phyloP scores from a whole-genome alignment of 2,888 invertebrate species.

The Odontocerum albicorne region DNA sequence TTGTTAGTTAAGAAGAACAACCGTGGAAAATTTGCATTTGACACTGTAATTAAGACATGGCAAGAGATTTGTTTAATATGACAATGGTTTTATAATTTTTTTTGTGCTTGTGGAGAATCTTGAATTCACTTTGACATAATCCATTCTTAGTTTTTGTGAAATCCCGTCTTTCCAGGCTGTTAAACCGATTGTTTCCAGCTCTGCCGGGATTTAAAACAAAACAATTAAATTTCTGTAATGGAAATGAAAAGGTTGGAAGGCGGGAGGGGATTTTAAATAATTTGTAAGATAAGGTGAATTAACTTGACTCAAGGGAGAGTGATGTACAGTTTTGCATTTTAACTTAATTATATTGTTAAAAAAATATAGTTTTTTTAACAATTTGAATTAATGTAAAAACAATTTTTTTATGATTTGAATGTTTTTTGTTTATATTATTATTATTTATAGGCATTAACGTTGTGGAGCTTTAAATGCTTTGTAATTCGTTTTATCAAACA shows the following conservation, averaged over 20 bases:
- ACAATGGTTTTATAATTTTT: not conserved
- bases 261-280: slow-evolving; percentile 20
- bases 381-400: too few species aligned
- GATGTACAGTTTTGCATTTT: not conserved
- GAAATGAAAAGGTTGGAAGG: slow-evolving; percentile 31
- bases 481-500: too few species aligned
- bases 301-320: slow-evolving; percentile 4
- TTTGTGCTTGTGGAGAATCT: not conserved
- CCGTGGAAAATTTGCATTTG: slow-evolving; percentile 5
- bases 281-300: slow-evolving; percentile 26
- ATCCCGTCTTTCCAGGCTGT: slow-evolving; percentile 31
- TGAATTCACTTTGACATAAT: slow-evolving; percentile 20
- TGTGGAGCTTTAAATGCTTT: too few species aligned
- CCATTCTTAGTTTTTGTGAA: slow-evolving; percentile 27
- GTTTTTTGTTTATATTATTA: too few species aligned
- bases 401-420: too few species aligned
- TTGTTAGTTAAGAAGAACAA: not conserved
- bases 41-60: slow-evolving; percentile 3
- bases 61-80: slow-evolving; percentile 9
- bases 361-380: too few species aligned
- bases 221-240: slow-evolving; percentile 35
- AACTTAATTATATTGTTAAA: not conserved
- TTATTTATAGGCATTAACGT: too few species aligned
- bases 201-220: slow-evolving; percentile 34
- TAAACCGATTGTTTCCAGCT: slow-evolving; percentile 29